Conservation (phyloP, 2,113 vertebrate species). For the Oreochromis spilurus region DNA sequence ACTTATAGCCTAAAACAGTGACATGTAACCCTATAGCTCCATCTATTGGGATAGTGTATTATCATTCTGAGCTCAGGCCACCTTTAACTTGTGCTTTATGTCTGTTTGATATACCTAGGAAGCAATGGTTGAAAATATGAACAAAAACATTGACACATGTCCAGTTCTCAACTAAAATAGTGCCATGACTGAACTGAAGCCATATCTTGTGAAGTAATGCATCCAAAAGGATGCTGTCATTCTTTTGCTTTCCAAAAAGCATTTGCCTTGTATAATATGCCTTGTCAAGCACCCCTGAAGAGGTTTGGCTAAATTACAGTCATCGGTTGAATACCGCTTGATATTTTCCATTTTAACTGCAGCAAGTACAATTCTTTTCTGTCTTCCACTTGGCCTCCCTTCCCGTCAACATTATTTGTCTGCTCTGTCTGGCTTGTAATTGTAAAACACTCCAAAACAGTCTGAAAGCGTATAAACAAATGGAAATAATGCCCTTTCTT, state of each 20-base stretch:
- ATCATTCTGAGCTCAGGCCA: background rate
- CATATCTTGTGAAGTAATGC: background rate
- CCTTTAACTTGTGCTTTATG: background rate
- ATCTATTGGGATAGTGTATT: background rate
- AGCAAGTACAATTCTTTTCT: conserved; percentile 38
- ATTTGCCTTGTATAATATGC: conserved; percentile 28
- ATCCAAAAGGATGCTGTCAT: conserved; percentile 3
- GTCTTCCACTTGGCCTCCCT: conserved; percentile 52
- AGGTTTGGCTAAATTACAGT: conserved; percentile 60
- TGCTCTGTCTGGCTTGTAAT: conserved; percentile 53
- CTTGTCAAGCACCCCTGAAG: conserved; percentile 46
- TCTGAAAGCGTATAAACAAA: conserved; percentile 49
- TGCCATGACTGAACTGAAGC: background rate
- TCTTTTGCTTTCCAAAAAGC: conserved; percentile 28
- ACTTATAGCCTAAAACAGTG: background rate
- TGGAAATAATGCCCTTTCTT: conserved; percentile 20
- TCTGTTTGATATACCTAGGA: background rate
- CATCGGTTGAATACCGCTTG: conserved; percentile 46
- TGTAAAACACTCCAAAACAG: conserved; percentile 49
- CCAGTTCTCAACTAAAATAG: background rate
- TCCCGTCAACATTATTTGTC: conserved; percentile 50
- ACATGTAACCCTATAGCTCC: background rate
- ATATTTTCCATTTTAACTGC: conserved; percentile 55
- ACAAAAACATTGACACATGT: background rate
- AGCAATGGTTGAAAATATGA: background rate